Percentiles rank a stretch among this genome's conserved stretches.
Evolutionary conservation across 2,113 vertebrate genomes (phyloP).

Genomic region (Apistogramma diplotaenia): DNA sequence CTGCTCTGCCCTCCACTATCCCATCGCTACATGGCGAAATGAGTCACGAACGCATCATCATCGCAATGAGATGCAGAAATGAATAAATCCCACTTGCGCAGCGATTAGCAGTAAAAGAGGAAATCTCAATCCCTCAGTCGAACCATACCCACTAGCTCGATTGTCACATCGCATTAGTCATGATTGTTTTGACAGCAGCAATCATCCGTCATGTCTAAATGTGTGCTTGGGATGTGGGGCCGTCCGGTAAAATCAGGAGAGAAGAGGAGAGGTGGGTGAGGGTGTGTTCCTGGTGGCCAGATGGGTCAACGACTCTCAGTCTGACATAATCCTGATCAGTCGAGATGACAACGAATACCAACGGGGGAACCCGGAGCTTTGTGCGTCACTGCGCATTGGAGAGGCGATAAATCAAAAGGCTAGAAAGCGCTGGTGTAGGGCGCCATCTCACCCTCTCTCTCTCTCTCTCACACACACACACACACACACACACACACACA

Average conservation of each 20-base stretch:
- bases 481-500: no score
- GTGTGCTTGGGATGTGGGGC: constrained; percentile 9
- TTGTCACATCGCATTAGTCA: constrained; percentile 34
- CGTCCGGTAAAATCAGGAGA: not conserved
- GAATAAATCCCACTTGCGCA: not conserved
- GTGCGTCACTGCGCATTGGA: constrained; percentile 72
- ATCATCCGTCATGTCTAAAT: constrained; percentile 17
- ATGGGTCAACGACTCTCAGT: constrained; percentile 27
- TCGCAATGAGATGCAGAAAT: constrained; percentile 14
- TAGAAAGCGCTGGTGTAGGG: constrained; percentile 42
- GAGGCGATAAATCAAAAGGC: constrained; percentile 68
- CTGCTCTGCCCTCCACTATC: not conserved
- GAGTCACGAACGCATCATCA: constrained; percentile 13
- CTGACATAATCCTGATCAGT: constrained; percentile 47
- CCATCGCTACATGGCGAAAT: not conserved
- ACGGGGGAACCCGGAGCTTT: constrained; percentile 54
- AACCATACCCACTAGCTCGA: constrained; percentile 14
- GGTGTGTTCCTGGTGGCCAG: constrained; percentile 34
- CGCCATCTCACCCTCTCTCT: constrained; percentile 31
- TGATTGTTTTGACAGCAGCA: not conserved
- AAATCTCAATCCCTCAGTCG: not conserved
- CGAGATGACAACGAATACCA: constrained; percentile 57
- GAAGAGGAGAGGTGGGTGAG: not conserved
- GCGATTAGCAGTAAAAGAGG: not conserved
- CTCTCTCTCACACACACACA: no score